phyloP scores from a whole-genome alignment of 2,797 vertebrate species.

The Ibycter americanus region DNA sequence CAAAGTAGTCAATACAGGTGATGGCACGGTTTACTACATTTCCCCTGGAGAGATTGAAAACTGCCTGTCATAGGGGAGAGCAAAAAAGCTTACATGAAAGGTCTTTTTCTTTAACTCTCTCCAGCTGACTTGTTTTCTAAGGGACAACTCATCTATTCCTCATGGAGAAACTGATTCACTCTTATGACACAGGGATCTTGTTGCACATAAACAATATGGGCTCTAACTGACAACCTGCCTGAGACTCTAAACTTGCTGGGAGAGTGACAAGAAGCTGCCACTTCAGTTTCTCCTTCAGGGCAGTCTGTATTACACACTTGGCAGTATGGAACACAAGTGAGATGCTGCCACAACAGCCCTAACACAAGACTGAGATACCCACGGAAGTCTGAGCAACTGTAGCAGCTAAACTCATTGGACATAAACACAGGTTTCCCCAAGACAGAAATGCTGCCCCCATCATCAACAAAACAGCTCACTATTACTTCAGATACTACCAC shows the following conservation, averaged over 20 bases:
- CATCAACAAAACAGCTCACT: background rate
- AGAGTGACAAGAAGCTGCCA: background rate
- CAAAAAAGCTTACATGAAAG: background rate
- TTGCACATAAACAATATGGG: background rate
- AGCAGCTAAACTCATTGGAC: background rate
- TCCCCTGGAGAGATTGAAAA: background rate
- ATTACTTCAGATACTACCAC: background rate
- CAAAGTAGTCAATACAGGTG: background rate
- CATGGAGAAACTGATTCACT: background rate
- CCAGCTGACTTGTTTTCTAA: background rate
- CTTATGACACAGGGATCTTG: background rate
- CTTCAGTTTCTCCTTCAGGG: background rate
- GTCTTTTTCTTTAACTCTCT: background rate
- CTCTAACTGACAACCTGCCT: background rate
- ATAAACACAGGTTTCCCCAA: background rate
- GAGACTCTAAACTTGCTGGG: background rate
- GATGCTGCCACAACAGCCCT: background rate
- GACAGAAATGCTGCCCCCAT: background rate
- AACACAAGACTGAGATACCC: background rate
- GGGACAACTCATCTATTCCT: background rate
- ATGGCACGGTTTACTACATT: background rate
- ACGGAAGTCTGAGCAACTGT: background rate
- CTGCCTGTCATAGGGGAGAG: background rate
- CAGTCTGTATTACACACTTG: background rate
- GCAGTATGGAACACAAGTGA: background rate